Percentiles rank a stretch among this genome's conserved stretches.
These are phyloP conservation scores for Odontocerum albicorne DNA, from an alignment of 2,888 invertebrate species.

Conservation along the genomic window DNA sequence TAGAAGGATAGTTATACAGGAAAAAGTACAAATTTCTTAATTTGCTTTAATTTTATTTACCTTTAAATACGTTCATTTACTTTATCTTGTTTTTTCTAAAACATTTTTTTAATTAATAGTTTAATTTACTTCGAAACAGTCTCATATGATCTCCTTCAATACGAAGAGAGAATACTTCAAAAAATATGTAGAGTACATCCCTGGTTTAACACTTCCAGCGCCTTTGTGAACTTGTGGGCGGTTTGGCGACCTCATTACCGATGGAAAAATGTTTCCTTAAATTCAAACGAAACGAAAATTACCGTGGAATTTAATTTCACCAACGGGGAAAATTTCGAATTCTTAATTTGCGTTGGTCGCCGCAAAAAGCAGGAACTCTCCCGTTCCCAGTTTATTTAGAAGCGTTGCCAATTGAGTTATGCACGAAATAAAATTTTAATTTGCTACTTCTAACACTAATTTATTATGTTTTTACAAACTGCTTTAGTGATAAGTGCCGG, in stretches of 20 bases:
- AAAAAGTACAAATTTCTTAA: too few species aligned
- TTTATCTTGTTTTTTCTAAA: too few species aligned
- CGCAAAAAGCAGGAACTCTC: constrained; percentile 21
- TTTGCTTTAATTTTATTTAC: too few species aligned
- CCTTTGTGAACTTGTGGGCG: constrained; percentile 7
- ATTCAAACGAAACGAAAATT: constrained; percentile 27
- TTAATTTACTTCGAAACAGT: too few species aligned
- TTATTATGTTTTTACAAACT: too few species aligned
- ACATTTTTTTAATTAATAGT: too few species aligned
- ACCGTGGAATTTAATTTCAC: constrained; percentile 8
- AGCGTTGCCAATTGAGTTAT: neutral
- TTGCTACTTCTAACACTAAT: neutral
- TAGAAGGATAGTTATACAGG: too few species aligned
- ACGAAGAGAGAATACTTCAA: too few species aligned
- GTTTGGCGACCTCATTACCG: constrained; percentile 16
- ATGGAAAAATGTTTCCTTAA: constrained; percentile 24
- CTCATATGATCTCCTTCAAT: too few species aligned
- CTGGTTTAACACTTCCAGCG: neutral
- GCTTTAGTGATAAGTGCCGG: too few species aligned
- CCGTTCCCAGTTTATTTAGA: constrained; percentile 11
- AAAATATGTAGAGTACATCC: neutral
- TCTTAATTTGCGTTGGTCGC: constrained; percentile 36
- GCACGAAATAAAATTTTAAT: neutral
- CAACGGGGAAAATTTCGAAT: constrained; percentile 31
- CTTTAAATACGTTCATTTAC: too few species aligned